Percentiles rank a stretch among this genome's conserved stretches.
phyloP scores from a whole-genome alignment of 2,888 invertebrate genomes.

The Achlya flavicornis region DNA sequence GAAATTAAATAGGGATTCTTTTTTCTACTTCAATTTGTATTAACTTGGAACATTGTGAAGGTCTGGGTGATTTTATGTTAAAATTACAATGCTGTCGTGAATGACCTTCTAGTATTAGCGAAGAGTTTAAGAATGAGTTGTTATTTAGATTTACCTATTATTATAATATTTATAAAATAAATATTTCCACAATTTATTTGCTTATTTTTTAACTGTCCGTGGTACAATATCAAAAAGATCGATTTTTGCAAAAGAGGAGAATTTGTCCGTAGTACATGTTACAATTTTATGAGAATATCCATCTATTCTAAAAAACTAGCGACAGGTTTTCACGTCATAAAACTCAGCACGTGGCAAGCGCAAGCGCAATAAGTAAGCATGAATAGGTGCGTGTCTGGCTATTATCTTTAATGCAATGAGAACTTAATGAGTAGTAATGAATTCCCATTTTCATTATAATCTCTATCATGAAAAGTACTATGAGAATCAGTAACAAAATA shows the following conservation, averaged over 20 bases:
- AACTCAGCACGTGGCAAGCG: background rate
- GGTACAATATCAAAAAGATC: background rate
- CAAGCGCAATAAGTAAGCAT: background rate
- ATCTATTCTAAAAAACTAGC: background rate
- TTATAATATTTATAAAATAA: constrained; percentile 57
- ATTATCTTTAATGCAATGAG: background rate
- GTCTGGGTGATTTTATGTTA: constrained; percentile 65
- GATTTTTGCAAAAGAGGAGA: background rate
- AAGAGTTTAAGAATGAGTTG: constrained; percentile 63
- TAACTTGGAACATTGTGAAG: constrained; percentile 56
- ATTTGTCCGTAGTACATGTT: background rate
- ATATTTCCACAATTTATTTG: constrained; percentile 56
- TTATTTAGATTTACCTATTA: constrained; percentile 60
- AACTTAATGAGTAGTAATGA: background rate
- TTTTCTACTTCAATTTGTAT: constrained; percentile 49
- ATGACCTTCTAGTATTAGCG: constrained; percentile 79
- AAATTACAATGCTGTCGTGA: constrained; percentile 67
- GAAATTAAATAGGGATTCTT: constrained; percentile 54
- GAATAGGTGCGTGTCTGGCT: background rate
- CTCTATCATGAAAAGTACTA: background rate
- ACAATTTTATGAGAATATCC: background rate
- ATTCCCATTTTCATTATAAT: background rate
- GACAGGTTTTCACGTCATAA: constrained; percentile 2
- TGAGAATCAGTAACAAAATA: background rate
- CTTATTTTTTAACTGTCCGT: constrained; percentile 32